These are phyloP conservation scores for Drosophila ficusphila DNA, from an alignment of 1,140 invertebrate species.

Conservation along the genomic window DNA sequence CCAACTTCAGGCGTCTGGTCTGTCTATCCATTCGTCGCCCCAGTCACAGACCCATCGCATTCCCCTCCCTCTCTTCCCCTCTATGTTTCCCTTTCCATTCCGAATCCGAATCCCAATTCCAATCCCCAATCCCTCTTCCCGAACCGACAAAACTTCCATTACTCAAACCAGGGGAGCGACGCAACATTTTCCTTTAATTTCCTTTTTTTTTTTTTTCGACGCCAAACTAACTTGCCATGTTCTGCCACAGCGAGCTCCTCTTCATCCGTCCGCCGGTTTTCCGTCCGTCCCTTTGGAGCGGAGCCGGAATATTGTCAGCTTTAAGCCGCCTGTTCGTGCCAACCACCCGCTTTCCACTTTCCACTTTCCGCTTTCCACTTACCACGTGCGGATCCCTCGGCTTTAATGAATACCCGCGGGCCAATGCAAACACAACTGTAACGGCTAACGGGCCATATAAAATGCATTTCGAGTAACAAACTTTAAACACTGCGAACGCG, in stretches of 20 bases:
- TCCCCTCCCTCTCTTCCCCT: too few relatives aligned
- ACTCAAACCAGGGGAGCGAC: constrained; percentile 65
- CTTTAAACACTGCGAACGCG: constrained; percentile 68
- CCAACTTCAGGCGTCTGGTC: constrained; percentile 54
- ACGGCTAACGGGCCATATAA: constrained; percentile 75
- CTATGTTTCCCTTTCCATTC: too few relatives aligned
- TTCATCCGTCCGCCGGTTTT: neutral
- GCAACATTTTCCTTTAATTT: constrained; percentile 81
- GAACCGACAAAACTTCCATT: constrained; percentile 69
- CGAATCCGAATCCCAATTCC: too few relatives aligned
- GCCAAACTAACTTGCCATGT: constrained; percentile 64
- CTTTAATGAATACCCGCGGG: constrained; percentile 71
- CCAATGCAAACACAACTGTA: constrained; percentile 70
- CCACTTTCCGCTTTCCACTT: too few relatives aligned
- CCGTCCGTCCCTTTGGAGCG: constrained; percentile 7
- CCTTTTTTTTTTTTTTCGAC: constrained; percentile 67
- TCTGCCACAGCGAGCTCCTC: constrained; percentile 11
- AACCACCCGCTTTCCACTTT: constrained; percentile 15
- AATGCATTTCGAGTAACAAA: constrained; percentile 79
- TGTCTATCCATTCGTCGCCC: constrained; percentile 45
- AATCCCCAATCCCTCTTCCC: neutral
- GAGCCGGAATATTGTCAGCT: constrained; percentile 61
- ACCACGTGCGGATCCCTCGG: constrained; percentile 42
- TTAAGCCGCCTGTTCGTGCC: constrained; percentile 45
- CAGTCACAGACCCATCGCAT: constrained; percentile 3